Evolutionary conservation across 2,888 invertebrate genomes (phyloP).

Genomic region (Drosophila meridionalis): DNA sequence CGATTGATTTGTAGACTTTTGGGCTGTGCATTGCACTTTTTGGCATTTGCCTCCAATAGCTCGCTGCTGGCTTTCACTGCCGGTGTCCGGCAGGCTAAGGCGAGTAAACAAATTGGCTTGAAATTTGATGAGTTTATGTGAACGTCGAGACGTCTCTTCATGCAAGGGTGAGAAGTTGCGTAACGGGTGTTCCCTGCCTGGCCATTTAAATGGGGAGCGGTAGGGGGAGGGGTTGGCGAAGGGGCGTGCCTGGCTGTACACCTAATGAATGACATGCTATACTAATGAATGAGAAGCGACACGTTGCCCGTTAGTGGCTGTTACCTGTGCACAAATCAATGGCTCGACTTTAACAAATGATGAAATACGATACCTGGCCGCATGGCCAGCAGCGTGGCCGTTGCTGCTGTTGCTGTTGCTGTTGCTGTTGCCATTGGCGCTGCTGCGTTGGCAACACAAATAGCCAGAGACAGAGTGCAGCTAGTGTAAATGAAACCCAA

Average conservation of each 20-base stretch:
- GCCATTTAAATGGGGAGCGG: background rate
- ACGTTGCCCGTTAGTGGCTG: slow-evolving; percentile 41
- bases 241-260: background rate
- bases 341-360: slow-evolving; percentile 46
- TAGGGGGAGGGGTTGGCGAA: background rate
- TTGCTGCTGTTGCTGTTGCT: background rate
- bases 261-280: slow-evolving; percentile 66
- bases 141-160: slow-evolving; percentile 17
- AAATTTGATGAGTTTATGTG: slow-evolving; percentile 66
- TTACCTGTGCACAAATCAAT: slow-evolving; percentile 54
- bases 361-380: slow-evolving; percentile 65
- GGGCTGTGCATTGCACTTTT: background rate
- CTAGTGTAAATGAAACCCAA: slow-evolving; percentile 51
- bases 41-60: background rate
- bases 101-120: slow-evolving; percentile 62
- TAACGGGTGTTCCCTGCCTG: slow-evolving; percentile 20
- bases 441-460: slow-evolving; percentile 23
- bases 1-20: slow-evolving; percentile 10
- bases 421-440: slow-evolving; percentile 7
- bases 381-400: slow-evolving; percentile 40
- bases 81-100: slow-evolving; percentile 24
- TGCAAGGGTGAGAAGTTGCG: slow-evolving; percentile 47
- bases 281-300: slow-evolving; percentile 69
- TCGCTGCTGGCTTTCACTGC: background rate
- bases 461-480: slow-evolving; percentile 54